phyloP scores from a whole-genome alignment of 2,113 vertebrate genomes.

The Marmota flaviventris region DNA sequence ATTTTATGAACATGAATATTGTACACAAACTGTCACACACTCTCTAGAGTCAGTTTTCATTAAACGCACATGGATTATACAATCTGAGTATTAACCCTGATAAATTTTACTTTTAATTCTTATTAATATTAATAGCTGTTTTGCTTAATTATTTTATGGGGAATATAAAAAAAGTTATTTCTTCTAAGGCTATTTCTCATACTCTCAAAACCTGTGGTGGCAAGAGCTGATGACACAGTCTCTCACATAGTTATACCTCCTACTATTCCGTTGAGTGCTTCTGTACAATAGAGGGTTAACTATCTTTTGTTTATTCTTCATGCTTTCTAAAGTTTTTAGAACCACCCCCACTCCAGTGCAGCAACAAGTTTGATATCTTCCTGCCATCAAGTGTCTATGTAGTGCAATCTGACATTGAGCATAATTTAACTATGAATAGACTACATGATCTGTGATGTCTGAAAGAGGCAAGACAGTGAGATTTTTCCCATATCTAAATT shows the following conservation, averaged over 20 bases:
- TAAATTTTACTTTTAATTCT: conserved; percentile 35
- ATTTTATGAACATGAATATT: conserved; percentile 27
- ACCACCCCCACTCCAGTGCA: background rate
- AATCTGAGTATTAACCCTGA: background rate
- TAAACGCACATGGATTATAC: background rate
- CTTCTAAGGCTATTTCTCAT: background rate
- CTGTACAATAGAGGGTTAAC: background rate
- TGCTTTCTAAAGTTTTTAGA: background rate
- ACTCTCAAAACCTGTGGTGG: background rate
- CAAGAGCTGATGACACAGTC: background rate
- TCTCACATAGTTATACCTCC: background rate
- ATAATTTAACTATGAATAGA: background rate
- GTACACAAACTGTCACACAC: background rate
- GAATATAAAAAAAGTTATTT: background rate
- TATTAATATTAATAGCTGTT: conserved; percentile 26
- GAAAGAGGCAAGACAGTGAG: background rate
- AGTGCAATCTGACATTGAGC: background rate
- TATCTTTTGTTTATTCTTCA: background rate
- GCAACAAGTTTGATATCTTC: background rate
- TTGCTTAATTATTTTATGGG: conserved; percentile 26
- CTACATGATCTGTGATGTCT: background rate
- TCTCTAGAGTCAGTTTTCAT: background rate
- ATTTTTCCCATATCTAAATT: background rate
- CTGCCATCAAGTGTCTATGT: background rate
- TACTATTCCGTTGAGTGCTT: background rate